Evolutionary conservation across 2,888 invertebrate genomes (phyloP), one percentile per base, ranked within the genome.

Genomic region (Kryphioiulus occultus): DNA sequence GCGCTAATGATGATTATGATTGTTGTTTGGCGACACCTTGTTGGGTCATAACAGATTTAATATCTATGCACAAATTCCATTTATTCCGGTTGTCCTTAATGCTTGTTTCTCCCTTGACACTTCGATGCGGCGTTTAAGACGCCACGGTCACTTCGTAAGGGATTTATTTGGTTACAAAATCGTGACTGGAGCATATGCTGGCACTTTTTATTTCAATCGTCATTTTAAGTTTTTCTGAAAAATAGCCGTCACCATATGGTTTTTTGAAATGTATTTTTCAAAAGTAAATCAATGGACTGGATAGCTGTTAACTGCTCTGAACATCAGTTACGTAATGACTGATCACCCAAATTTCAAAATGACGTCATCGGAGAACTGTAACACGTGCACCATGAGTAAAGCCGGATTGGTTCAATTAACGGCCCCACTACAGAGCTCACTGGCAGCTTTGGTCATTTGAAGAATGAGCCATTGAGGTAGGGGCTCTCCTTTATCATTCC

Each of bases 361-460:
- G 78, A 30, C 78, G 78, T 78, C 30, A 30, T 17, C 1, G 30
- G 17, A 22, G 2, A 78, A 19, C 4, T 26, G 78, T 78, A 78
- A 78, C 78, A 78, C 78, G 78, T 78, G 78, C 78, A 78, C 78
- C 1, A 17, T 30, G 78, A 78, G 78, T 78, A 78, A 78, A 78
- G 78, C n/a, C 78, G 78, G 78, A 78, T 78, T 78, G 78, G 78
- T 78, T 78, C 78, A 78, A 78, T 78, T 78, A 78, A 78, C 78
- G 78, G 15, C 78, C 78, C 78, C 78, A 26, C 12, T 78, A 12
- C 78, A 78, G 30, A 26, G 22, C 68, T 68, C 68, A n/a, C 68
- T 68, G 22, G 68, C 26, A 68, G 78, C 26, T 78, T 78, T 78
- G 78, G 78, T 78, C 78, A 78, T 78, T 78, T 78, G 78, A 78